These are phyloP conservation scores for Xestoiulus laeticollis DNA, from an alignment of 2,888 invertebrate genomes.

Conservation along the genomic window DNA sequence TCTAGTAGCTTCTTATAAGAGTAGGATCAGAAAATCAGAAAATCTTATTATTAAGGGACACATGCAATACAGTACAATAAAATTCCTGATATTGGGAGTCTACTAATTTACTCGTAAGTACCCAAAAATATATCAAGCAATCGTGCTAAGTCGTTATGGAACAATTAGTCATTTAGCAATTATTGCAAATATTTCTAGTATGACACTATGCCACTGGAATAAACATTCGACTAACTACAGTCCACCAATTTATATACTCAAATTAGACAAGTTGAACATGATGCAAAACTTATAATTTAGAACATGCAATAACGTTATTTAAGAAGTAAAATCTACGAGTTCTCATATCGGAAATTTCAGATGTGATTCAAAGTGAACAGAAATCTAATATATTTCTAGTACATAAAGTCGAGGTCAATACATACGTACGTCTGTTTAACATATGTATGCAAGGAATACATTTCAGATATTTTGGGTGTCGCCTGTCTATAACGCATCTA, in stretches of 20 bases:
- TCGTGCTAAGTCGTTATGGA: too few relatives aligned
- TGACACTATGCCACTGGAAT: too few relatives aligned
- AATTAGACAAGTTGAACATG: neutral
- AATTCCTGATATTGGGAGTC: too few relatives aligned
- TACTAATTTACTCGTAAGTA: too few relatives aligned
- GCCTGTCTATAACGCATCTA: neutral
- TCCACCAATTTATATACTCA: neutral
- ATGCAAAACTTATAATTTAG: neutral
- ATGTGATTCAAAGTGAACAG: neutral
- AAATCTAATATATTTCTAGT: neutral
- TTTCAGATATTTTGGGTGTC: neutral
- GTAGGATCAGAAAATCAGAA: too few relatives aligned
- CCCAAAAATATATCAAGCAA: too few relatives aligned
- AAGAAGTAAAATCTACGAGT: neutral
- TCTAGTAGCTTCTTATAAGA: too few relatives aligned
- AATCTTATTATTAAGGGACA: too few relatives aligned
- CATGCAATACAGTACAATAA: too few relatives aligned
- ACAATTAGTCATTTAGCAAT: too few relatives aligned
- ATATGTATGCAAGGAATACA: slow-evolving; percentile 22
- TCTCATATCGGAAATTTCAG: neutral
- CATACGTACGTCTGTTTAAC: neutral
- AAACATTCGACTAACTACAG: neutral
- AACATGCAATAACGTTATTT: neutral
- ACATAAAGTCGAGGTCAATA: neutral
- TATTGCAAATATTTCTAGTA: too few relatives aligned